These are phyloP conservation scores for Mylabris sibirica DNA, from an alignment of 2,888 invertebrate species.

Conservation along the genomic window DNA sequence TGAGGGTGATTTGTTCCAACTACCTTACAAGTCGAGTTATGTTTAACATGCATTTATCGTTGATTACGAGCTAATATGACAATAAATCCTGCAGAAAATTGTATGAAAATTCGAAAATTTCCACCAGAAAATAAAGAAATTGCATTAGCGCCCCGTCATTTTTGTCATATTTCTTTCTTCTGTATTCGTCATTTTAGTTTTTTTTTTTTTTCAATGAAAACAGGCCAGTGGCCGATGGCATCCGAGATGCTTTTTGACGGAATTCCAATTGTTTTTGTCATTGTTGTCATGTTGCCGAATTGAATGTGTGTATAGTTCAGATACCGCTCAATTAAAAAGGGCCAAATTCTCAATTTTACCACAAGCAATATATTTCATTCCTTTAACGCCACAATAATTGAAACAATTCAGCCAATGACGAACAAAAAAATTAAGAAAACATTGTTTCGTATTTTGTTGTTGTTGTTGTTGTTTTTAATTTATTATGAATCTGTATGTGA, in stretches of 20 bases:
- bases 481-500: neutral
- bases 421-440: neutral
- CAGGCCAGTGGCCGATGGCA: conserved; percentile 17
- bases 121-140: neutral
- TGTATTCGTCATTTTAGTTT: neutral
- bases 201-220: neutral
- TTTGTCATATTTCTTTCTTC: neutral
- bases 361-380: conserved; percentile 9
- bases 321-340: conserved; percentile 26
- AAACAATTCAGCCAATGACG: neutral
- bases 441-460: neutral
- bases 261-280: conserved; percentile 23
- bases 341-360: conserved; percentile 21
- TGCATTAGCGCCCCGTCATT: neutral
- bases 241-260: conserved; percentile 21
- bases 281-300: conserved; percentile 6
- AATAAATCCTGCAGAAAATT: too few relatives aligned
- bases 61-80: too few relatives aligned
- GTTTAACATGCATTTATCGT: neutral
- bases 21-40: neutral
- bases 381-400: neutral
- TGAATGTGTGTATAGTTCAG: conserved; percentile 8
- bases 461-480: neutral
- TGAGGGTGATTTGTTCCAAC: neutral
- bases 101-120: neutral